Conservation (phyloP, 2,797 vertebrate genomes). For the Gobionotothen gibberifrons region DNA sequence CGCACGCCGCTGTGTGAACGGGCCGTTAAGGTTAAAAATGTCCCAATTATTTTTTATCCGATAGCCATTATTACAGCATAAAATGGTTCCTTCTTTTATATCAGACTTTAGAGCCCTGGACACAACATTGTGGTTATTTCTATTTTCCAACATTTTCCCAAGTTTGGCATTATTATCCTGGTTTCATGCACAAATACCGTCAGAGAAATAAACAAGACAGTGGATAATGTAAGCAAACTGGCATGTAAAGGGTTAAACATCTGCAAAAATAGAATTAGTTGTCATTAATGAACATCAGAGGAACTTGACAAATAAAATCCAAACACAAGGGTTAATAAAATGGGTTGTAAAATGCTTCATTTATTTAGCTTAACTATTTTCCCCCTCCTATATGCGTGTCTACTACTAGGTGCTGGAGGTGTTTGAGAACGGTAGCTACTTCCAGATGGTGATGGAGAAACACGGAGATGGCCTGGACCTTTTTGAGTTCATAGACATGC, state of each 20-base stretch:
- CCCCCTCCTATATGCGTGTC: neutral
- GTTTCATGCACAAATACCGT: too few species aligned
- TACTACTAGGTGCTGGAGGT: constrained; percentile 88
- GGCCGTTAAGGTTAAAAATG: neutral
- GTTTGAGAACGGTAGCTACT: constrained; percentile 93
- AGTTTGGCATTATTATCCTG: too few species aligned
- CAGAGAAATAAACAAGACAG: too few species aligned
- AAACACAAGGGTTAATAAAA: neutral
- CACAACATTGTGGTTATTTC: too few species aligned
- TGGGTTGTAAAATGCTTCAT: neutral
- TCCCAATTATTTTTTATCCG: neutral
- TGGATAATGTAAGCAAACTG: neutral
- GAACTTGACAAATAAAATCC: too few species aligned
- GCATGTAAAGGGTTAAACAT: neutral
- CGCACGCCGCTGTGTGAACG: too few species aligned
- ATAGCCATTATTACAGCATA: neutral
- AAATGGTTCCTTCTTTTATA: neutral
- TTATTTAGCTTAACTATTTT: neutral
- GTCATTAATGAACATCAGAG: neutral
- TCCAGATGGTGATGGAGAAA: constrained; percentile 98
- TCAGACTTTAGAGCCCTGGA: neutral
- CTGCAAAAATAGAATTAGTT: neutral
- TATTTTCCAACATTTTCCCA: too few species aligned
- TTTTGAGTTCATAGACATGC: constrained; percentile 94
- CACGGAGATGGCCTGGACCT: constrained; percentile 94